Base-by-base conservation (phyloP, 2,797 vertebrate species). In the Clarias fuscus region DNA sequence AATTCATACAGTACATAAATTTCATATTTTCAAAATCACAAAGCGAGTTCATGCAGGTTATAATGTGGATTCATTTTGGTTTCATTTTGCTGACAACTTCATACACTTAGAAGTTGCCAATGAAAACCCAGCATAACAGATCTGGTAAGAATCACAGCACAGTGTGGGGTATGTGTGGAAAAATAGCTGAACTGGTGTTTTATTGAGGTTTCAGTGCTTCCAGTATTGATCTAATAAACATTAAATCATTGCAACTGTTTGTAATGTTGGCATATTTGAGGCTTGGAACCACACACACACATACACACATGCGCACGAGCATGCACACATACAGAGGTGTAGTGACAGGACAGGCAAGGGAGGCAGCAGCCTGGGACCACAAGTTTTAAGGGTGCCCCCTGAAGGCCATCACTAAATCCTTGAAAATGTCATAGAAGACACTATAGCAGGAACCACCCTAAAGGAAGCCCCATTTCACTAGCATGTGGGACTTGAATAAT, bases 141-240 rank as follows among this genome's bases (percentile, higher is more conserved):
- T 27, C n/a, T 53, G 40, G 33, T 11, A 65, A 27, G 22, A 81
- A 27, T 43, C 10, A 62, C 14, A 65, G 17, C 3, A 64, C n/a
- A 65, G 15, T 53, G 15, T 65, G 48, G 62, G 4, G 20, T 40
- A 67, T 43, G 37, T 65, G 79, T 14, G 62, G 6, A 65, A 80
- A 65, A 61, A 7, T 1, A 6, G 24, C 20, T 48, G 13, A 53
- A 65, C 37, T 80, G 37, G 22, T 80, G 37, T 65, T 80, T 80
- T 80, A 65, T 65, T 81, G 79, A 79, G 76, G 40, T 30, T 43
- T 53, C n/a, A 48, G 59, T 64, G 37, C 24, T 65, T 67, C n/a
- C 62, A 4, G 4, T 62, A 82, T 48, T 8, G 53, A 20, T 82
- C 17, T 24, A 82, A 67, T 53, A 82, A 67, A 67, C n/a, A 67